These are phyloP conservation scores for Leptoteleia sp. DNA, from an alignment of 1,140 invertebrate genomes.

Conservation along the genomic window DNA sequence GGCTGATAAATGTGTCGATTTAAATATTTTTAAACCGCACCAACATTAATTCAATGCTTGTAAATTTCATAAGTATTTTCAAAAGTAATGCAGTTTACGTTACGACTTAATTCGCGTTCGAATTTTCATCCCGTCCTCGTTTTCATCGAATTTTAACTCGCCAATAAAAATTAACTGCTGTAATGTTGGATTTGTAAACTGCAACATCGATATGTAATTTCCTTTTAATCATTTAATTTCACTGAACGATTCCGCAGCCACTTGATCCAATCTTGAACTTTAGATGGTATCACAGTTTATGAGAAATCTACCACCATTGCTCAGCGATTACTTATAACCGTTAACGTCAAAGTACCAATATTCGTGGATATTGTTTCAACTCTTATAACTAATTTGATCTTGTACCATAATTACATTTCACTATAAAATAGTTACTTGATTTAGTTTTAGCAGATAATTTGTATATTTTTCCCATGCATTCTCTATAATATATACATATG, in stretches of 20 bases:
- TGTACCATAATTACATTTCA: constrained; percentile 16
- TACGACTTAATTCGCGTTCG: background rate
- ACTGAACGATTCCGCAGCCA: constrained; percentile 4
- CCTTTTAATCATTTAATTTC: constrained; percentile 31
- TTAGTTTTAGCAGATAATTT: too few species aligned
- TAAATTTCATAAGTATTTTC: too few species aligned
- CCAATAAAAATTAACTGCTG: constrained; percentile 13
- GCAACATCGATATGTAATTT: constrained; percentile 26
- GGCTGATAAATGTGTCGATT: background rate
- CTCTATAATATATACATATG: too few species aligned
- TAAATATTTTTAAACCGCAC: too few species aligned
- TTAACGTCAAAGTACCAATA: constrained; percentile 8
- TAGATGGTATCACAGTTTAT: constrained; percentile 24
- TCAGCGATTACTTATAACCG: constrained; percentile 22
- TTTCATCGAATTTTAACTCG: background rate
- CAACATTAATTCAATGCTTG: too few species aligned
- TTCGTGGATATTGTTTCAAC: constrained; percentile 22
- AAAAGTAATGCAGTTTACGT: too few species aligned
- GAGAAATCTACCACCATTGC: constrained; percentile 4
- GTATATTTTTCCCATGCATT: too few species aligned
- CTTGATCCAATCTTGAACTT: constrained; percentile 20
- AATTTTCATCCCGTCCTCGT: background rate
- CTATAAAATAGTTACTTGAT: too few species aligned
- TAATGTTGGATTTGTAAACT: constrained; percentile 13
- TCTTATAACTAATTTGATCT: constrained; percentile 17